Percentiles rank a stretch among this genome's conserved stretches.
These are phyloP conservation scores for Myotis lucifugus DNA, from an alignment of 2,113 vertebrate genomes.

Conservation along the genomic window DNA sequence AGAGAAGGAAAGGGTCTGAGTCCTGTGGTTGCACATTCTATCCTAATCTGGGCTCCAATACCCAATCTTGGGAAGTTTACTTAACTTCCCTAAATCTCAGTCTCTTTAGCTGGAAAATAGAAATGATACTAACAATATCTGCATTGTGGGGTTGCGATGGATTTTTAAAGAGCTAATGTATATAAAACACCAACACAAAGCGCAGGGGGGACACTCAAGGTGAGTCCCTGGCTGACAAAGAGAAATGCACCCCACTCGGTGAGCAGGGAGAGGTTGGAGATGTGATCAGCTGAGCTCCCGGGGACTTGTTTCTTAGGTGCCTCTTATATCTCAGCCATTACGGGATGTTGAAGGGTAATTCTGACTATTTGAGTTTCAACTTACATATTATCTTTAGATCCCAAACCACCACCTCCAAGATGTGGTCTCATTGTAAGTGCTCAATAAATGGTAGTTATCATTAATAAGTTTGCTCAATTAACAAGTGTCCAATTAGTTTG, in stretches of 20 bases:
- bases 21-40: too few species aligned
- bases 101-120: background rate
- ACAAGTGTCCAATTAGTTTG: background rate
- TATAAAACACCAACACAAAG: background rate
- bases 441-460: background rate
- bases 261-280: background rate
- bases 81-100: background rate
- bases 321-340: background rate
- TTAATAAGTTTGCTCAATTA: background rate
- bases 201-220: background rate
- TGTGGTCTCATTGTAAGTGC: background rate
- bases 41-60: background rate
- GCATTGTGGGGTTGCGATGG: background rate
- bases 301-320: background rate
- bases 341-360: background rate
- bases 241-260: rapidly evolving
- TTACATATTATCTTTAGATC: background rate
- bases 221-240: background rate
- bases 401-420: background rate
- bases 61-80: background rate
- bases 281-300: background rate
- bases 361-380: background rate
- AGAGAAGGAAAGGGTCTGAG: background rate
- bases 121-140: background rate
- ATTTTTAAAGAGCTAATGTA: background rate